Evolutionary conservation across 2,113 vertebrate species (phyloP).

Genomic region (Rhinoptilus africanus): DNA sequence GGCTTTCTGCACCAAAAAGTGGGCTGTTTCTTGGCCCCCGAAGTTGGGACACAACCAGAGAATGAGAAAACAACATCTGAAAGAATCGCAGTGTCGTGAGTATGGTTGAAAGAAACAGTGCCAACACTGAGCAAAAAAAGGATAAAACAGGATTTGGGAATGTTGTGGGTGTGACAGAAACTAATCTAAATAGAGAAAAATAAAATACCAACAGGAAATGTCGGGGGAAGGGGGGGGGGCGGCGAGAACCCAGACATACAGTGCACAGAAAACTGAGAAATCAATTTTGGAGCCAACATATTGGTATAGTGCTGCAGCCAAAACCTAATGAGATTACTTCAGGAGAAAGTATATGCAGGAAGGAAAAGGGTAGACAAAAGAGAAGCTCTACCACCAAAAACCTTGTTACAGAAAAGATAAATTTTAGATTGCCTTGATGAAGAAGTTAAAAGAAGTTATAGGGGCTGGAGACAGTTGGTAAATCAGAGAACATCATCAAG

Average conservation of each 20-base stretch:
- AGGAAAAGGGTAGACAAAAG: neutral
- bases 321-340: neutral
- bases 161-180: constrained; percentile 11
- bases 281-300: neutral
- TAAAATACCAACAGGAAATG: constrained; percentile 23
- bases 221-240: too few species aligned
- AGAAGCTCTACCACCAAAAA: neutral
- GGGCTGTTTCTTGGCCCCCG: neutral
- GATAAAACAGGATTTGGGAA: neutral
- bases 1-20: neutral
- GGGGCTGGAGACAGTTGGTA: neutral
- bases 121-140: neutral
- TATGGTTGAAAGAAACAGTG: neutral
- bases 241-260: neutral
- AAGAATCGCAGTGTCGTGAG: neutral
- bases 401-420: neutral
- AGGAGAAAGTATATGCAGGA: neutral
- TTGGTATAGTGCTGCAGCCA: neutral
- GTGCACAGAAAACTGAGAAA: neutral
- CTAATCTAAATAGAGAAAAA: neutral
- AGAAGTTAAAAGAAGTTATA: neutral
- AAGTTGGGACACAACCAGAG: neutral
- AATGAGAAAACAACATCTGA: neutral
- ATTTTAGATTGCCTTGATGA: neutral
- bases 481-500: neutral